Conservation (phyloP, 92 coral and sea anemone genomes). For the Phenganax stokvisi region DNA sequence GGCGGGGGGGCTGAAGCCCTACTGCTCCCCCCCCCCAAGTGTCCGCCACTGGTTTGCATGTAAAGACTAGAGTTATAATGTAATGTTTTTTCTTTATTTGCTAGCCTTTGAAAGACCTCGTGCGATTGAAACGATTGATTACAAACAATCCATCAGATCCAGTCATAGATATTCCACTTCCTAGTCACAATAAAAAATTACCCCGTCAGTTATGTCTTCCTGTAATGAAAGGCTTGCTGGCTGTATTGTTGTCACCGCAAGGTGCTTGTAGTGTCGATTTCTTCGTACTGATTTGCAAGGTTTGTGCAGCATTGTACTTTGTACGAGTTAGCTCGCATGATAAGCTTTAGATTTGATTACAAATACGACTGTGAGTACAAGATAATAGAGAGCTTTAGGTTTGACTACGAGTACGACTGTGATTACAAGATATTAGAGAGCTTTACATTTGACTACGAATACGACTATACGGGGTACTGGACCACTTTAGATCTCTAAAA, state of each 20-base stretch:
- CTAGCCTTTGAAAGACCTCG: constrained; percentile 32
- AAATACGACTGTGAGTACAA: too few relatives aligned
- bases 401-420: too few relatives aligned
- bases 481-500: background rate
- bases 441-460: too few relatives aligned
- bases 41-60: too few relatives aligned
- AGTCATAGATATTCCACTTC: background rate
- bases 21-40: too few relatives aligned
- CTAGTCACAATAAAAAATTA: constrained; percentile 9
- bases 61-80: background rate
- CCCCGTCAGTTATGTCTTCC: constrained; percentile 42
- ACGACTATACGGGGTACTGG: background rate
- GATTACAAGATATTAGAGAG: too few relatives aligned
- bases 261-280: constrained; percentile 73
- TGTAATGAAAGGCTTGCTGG: constrained; percentile 82
- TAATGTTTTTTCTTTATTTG: background rate
- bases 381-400: too few relatives aligned
- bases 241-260: constrained; percentile 68
- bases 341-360: too few relatives aligned
- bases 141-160: constrained; percentile 27
- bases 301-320: background rate
- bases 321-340: too few relatives aligned
- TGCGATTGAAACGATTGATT: constrained; percentile 4
- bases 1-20: too few relatives aligned
- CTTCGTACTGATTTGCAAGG: constrained; percentile 92